Evolutionary conservation across 2,888 invertebrate species (phyloP).

Genomic region (Bibio marci): DNA sequence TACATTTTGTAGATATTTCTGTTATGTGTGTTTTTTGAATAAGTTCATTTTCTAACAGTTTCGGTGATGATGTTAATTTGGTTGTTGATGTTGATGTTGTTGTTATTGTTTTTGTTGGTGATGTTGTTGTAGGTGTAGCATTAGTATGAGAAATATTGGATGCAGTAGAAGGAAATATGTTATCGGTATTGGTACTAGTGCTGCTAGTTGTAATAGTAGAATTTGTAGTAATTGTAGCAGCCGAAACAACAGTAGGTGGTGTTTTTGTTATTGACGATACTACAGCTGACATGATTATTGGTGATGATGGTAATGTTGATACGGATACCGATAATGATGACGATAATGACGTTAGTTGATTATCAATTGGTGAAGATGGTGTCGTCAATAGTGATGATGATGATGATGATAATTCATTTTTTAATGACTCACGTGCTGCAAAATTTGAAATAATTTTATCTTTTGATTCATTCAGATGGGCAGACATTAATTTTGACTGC

Average conservation of each 20-base stretch:
- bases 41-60: background rate
- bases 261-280: background rate
- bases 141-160: no score
- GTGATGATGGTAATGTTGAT: background rate
- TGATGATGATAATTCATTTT: slow-evolving; percentile 2
- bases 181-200: no score
- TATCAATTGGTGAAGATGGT: no score
- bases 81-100: background rate
- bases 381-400: background rate
- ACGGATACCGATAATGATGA: no score
- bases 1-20: slow-evolving; percentile 14
- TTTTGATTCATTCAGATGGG: slow-evolving; percentile 19
- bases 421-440: no score
- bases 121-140: background rate
- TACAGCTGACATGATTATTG: background rate
- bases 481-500: slow-evolving; percentile 28
- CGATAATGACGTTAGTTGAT: no score
- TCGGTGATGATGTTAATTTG: background rate
- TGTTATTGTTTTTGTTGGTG: background rate
- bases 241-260: no score
- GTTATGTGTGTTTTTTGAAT: slow-evolving; percentile 5
- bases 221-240: no score
- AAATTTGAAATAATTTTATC: background rate
- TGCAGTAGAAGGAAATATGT: no score
- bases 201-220: no score